These are phyloP conservation scores for Vimba vimba DNA, from an alignment of 2,113 vertebrate genomes.

Conservation along the genomic window DNA sequence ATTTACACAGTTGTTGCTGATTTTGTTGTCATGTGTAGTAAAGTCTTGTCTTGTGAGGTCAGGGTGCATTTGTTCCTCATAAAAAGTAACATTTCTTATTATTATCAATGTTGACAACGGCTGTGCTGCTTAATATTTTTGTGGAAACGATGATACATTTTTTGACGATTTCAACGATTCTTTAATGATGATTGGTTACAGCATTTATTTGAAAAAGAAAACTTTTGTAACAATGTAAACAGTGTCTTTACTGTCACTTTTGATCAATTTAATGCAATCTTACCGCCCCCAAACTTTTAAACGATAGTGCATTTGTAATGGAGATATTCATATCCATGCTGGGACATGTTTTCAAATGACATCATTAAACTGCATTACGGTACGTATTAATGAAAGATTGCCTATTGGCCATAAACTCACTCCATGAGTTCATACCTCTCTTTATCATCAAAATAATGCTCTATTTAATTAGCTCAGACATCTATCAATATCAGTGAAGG, in stretches of 20 bases:
- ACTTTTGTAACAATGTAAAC: neutral
- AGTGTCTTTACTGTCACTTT: neutral
- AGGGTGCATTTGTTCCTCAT: neutral
- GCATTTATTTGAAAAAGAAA: neutral
- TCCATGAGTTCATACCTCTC: conserved; percentile 43
- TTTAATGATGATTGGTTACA: neutral
- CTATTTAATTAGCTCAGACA: conserved; percentile 69
- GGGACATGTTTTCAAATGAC: neutral
- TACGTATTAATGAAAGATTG: neutral
- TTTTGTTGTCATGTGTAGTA: neutral
- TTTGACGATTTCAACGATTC: neutral
- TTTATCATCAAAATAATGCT: conserved; percentile 57
- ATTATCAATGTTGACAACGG: neutral
- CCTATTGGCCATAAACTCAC: conserved; percentile 16
- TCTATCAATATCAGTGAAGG: conserved; percentile 59
- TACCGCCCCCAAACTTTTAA: too few relatives aligned
- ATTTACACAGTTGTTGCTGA: neutral
- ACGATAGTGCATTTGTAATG: neutral
- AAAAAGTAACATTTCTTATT: neutral
- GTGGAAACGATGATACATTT: neutral
- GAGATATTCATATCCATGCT: neutral
- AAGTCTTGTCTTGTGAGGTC: neutral
- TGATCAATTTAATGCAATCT: too few relatives aligned
- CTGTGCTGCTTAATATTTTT: neutral
- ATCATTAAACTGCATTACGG: neutral